A percentile compares a stretch with the other conserved stretches of the same genome.
Conservation (phyloP, 2,113 vertebrate species). For the Rhinoderma darwinii region DNA sequence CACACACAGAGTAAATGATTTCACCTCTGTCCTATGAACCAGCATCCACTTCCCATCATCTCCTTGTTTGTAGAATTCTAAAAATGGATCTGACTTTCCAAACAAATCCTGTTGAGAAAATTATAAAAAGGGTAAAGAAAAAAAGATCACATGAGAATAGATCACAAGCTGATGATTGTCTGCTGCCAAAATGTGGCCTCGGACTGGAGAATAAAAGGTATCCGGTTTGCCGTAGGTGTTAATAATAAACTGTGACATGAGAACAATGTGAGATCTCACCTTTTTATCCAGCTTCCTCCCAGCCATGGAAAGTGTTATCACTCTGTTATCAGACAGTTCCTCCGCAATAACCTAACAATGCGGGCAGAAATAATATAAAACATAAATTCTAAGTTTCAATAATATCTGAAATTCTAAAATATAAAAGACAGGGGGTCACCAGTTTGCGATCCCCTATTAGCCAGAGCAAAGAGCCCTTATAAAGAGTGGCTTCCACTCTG, state of each 20-base stretch:
- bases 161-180: not conserved
- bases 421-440: not conserved
- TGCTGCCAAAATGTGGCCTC: not conserved
- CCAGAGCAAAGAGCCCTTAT: too few relatives aligned
- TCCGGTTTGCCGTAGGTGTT: not conserved
- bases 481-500: too few relatives aligned
- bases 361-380: not conserved
- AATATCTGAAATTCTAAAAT: not conserved
- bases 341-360: constrained; percentile 89
- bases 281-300: constrained; percentile 98
- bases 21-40: constrained; percentile 96
- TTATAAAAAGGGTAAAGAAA: not conserved
- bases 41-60: constrained; percentile 97
- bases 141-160: not conserved
- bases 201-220: not conserved
- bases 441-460: too few relatives aligned
- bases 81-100: constrained; percentile 96
- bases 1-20: constrained; percentile 16
- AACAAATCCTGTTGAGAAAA: constrained; percentile 87
- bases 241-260: not conserved
- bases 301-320: constrained; percentile 92
- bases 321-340: constrained; percentile 96
- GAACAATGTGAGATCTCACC: constrained; percentile 69
- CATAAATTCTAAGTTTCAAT: not conserved
- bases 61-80: constrained; percentile 94